These are phyloP conservation scores for Strigamia maritima DNA, from an alignment of 2,888 invertebrate species.

Conservation along the genomic window DNA sequence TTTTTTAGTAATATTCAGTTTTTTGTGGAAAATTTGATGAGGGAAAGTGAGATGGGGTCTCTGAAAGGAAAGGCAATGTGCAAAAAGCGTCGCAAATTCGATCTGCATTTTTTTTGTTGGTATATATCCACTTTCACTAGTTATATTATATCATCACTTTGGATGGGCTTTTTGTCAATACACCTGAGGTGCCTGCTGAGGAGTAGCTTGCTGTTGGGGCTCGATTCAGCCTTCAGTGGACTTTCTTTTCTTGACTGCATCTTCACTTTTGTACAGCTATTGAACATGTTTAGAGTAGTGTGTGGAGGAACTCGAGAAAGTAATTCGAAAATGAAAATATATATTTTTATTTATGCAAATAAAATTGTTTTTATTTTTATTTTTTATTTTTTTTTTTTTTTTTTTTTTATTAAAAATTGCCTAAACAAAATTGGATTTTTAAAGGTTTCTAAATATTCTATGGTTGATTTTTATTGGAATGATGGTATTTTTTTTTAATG, in stretches of 20 bases:
- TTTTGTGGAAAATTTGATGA: conserved; percentile 1
- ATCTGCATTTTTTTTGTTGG: not conserved
- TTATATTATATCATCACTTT: not conserved
- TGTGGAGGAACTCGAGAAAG: no score
- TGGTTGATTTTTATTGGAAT: not conserved
- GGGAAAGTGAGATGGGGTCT: not conserved
- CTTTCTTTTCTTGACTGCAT: not conserved
- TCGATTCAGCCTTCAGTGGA: not conserved
- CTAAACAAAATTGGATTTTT: not conserved
- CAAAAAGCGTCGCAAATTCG: conserved; percentile 3
- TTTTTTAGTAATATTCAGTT: not conserved
- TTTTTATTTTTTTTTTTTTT: not conserved
- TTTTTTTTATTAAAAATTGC: not conserved
- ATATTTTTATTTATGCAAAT: not conserved
- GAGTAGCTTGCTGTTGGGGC: not conserved
- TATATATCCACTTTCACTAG: not conserved
- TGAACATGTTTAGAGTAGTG: not conserved
- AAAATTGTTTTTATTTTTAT: not conserved
- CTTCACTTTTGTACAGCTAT: not conserved
- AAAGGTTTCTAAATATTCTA: not conserved
- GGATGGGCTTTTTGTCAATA: not conserved
- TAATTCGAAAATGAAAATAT: not conserved
- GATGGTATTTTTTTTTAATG: no score
- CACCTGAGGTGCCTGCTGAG: not conserved
- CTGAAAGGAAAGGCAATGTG: not conserved